Evolutionary conservation across 2,797 vertebrate species (phyloP), one percentile per base, ranked within the genome.

Genomic region (Ctenopoma multispine): DNA sequence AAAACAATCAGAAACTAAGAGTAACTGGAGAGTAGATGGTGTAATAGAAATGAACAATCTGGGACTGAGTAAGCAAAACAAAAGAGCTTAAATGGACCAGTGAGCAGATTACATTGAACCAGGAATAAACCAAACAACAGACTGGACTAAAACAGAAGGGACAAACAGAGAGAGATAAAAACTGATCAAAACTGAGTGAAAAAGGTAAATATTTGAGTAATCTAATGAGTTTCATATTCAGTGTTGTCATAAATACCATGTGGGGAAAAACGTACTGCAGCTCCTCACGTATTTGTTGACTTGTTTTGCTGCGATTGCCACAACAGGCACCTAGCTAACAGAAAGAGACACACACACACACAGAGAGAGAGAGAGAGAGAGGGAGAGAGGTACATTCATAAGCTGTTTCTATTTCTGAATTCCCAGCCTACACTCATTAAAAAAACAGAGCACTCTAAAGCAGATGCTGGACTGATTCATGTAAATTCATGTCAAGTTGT

Each of bases 381-480:
- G 67, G 47, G n/a, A n/a, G n/a, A 58, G 71, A 79, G 67, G 47
- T 46, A 49, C 63, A 79, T 81, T 81, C 70, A 80, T 51, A 70
- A 73, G 69, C 72, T 61, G 79, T 71, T 86, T 83, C 87, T 87
- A 88, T 89, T 91, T 83, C 56, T 89, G 86, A 87, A 83, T 64
- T 69, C 56, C 56, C 87, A 69, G 63, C 86, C 87, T 79, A 87
- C 81, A 72, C 79, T 88, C 79, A 89, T 86, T 87, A 86, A 77
- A 78, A 72, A 84, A 88, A 75, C 80, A 83, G 61, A 70, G 69
- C 67, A 67, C 8, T 48, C 69, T 81, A 56, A 84, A 88, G 79
- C 81, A 88, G 87, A 87, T 82, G 82, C 85, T 67, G 73, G 67
- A 77, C 58, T 64, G 76, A 89, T 87, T 90, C 83, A 84, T 89